Evolutionary conservation across 2,113 vertebrate species (phyloP).

Genomic region (Nicator chloris): DNA sequence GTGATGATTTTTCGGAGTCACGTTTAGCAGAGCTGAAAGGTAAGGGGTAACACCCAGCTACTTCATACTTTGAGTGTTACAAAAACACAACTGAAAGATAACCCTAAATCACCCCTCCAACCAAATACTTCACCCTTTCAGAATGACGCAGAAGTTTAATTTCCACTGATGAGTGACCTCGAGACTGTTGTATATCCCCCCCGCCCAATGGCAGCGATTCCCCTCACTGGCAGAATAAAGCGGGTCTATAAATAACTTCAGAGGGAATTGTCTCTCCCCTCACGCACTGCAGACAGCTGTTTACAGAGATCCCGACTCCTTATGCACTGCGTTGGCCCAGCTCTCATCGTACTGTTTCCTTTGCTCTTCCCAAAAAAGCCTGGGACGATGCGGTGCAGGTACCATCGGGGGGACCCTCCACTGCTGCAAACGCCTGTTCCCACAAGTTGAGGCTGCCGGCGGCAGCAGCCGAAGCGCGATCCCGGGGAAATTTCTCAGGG

Average conservation of each 20-base stretch:
- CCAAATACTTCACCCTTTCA: not conserved
- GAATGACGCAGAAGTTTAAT: constrained; percentile 33
- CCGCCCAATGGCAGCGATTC: not conserved
- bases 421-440: not conserved
- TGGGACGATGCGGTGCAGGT: not conserved
- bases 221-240: not conserved
- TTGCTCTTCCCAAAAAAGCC: not conserved
- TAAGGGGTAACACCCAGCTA: not conserved
- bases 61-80: not conserved
- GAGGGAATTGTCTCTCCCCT: not conserved
- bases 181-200: not conserved
- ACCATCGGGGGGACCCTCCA: not conserved
- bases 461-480: not conserved
- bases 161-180: not conserved
- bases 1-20: not conserved
- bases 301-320: not conserved
- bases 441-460: not conserved
- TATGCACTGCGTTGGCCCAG: not conserved
- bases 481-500: not conserved
- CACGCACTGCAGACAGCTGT: constrained; percentile 24
- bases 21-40: not conserved
- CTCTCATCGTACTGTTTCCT: not conserved
- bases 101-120: not conserved
- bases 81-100: not conserved
- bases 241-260: constrained; percentile 46